Conservation (phyloP, 2,113 vertebrate genomes). For the Anolis sagrei region DNA sequence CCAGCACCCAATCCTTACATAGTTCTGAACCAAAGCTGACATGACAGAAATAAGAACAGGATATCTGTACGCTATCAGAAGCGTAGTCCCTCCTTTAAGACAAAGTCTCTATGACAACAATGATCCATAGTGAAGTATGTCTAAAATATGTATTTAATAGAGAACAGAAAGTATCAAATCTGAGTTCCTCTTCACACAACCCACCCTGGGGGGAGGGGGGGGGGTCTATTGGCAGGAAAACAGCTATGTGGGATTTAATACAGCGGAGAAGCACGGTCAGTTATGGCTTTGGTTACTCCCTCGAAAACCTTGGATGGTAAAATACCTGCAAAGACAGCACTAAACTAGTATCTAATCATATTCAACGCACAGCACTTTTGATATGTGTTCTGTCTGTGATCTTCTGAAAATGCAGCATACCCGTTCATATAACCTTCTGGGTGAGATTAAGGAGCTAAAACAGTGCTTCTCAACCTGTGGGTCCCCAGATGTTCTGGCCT, state of each 20-base stretch:
- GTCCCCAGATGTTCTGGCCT: too few relatives aligned
- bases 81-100: too few relatives aligned
- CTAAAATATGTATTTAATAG: not conserved
- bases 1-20: too few relatives aligned
- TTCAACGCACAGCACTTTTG: not conserved
- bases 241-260: not conserved
- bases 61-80: not conserved
- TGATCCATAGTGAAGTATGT: not conserved
- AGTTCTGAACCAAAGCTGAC: too few relatives aligned
- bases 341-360: not conserved
- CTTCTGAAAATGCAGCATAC: not conserved
- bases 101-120: not conserved
- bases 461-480: too few relatives aligned
- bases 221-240: not conserved
- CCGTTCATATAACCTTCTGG: too few relatives aligned
- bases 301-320: not conserved
- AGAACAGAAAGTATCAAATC: not conserved
- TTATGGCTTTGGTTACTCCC: not conserved
- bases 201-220: not conserved
- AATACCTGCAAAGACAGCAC: not conserved
- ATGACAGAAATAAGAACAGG: not conserved
- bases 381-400: not conserved
- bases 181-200: not conserved
- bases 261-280: not conserved
- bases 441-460: too few relatives aligned